phyloP scores from a whole-genome alignment of 1,140 invertebrate species.

The Trigoniulus corallinus region DNA sequence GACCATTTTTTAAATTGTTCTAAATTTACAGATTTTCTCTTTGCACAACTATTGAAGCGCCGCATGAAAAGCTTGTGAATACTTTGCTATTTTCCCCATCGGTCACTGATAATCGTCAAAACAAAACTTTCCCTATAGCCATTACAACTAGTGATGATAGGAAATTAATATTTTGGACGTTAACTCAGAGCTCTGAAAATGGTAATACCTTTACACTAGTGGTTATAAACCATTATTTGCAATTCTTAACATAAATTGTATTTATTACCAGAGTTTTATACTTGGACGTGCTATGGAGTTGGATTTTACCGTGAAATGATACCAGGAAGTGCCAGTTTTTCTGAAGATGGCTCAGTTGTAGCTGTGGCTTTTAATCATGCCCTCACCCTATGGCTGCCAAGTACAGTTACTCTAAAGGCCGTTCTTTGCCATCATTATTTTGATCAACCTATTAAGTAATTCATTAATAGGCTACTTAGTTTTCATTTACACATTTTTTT shows the following conservation, averaged over 20 bases:
- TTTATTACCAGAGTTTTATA: not conserved
- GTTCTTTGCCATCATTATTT: too few species aligned
- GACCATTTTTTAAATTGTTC: conserved; percentile 9
- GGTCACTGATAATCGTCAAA: conserved; percentile 22
- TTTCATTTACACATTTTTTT: too few species aligned
- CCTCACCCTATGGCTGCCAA: conserved; percentile 47
- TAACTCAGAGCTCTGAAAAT: conserved; percentile 33
- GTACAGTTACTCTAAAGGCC: too few species aligned
- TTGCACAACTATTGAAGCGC: conserved; percentile 52
- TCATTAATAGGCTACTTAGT: too few species aligned
- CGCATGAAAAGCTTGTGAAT: conserved; percentile 45
- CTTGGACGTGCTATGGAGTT: conserved; percentile 46
- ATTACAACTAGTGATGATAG: conserved; percentile 48
- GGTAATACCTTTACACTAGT: too few species aligned
- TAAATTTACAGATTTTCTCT: conserved; percentile 34
- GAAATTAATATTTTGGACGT: conserved; percentile 53
- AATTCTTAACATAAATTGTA: not conserved
- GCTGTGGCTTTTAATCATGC: conserved; percentile 48
- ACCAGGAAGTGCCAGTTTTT: conserved; percentile 41
- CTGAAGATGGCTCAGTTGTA: conserved; percentile 55
- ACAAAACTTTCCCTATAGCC: too few species aligned
- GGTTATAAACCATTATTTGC: not conserved
- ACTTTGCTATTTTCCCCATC: conserved; percentile 42
- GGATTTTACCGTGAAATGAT: conserved; percentile 42
- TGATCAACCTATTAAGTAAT: too few species aligned